Base-by-base conservation (phyloP, 2,888 invertebrate species). In the Choreutis nemorana region DNA sequence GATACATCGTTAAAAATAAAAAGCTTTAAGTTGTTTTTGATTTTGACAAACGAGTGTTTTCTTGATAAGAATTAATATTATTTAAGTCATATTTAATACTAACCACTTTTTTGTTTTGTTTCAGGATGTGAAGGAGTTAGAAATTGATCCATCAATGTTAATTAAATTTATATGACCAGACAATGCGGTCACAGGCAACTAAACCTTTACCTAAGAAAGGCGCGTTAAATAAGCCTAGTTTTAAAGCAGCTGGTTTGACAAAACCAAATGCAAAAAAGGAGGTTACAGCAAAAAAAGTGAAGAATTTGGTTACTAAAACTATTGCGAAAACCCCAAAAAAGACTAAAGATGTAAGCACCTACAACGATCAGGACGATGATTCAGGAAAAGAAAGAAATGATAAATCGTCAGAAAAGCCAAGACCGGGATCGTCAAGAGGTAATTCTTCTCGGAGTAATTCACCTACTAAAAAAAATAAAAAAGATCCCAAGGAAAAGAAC, bases 161-260 rank as follows among this genome's bases (percentile, higher is more conserved):
- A 48, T 53, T 60, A 55, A 41, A 46, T 52, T 56, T 44, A 56
- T 45, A 51, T 60, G 57, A 70, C 57, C 54, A 47, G 61, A 75
- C 62, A 72, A 77, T 77, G 78, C 71, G 78, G 68, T 73, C 77
- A 52, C 77, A 75, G 49, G 52, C 65, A 51, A 57, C 73, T 40
- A 79, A 77, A 66, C 54, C 67, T 50, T 56, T 59, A 51, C 60
- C 68, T 53, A 78, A 72, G 56, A 77, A 75, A 59, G 75, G 68
- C 48, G 62, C 56, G 41, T 51, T 63, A 33, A 62, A 44, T 50
- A 77, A 70, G 62, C 55, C 65, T 52, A 48, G 63, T 35, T 52
- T 66, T 29, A 75, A 72, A 45, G 41, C 50, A 15, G 49, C 41
- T 36, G 45, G 59, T 26, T 44, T 45, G 30, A 37, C 48, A 21